Evolutionary conservation across 1,140 invertebrate species (phyloP), one percentile per base, ranked within the genome.

Genomic region (Macrosteles quadrilineatus): DNA sequence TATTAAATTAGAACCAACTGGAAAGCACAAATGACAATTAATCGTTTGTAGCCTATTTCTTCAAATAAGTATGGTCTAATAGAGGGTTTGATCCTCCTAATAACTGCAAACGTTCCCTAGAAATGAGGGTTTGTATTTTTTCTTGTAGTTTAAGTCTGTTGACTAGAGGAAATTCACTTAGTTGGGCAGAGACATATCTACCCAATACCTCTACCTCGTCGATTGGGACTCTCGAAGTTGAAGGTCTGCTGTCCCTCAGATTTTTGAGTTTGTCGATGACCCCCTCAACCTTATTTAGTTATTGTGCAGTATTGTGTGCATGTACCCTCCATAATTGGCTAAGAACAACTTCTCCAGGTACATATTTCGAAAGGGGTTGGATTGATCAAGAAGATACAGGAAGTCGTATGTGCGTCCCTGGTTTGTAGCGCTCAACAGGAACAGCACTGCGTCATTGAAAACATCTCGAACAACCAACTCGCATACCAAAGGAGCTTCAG

Each of bases 241-340:
- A n/a, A n/a, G n/a, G n/a, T n/a, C n/a, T n/a, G n/a, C n/a, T n/a
- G n/a, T n/a, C n/a, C n/a, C 6, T 6, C 27, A 36, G 25, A n/a
- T 65, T 31, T 40, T 65, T 4, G 9, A 65, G 3, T 27, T 65
- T 65, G 9, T 40, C 63, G 25, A 65, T 40, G 9, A 23, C 32
- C 14, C 3, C 19, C 21, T 65, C 63, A 36, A 65, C 32, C 21
- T 40, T 65, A 12, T 29, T 6, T 21, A 65, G 17, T 32, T 65
- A 73, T 62, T 63, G 59, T 29, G 65, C 69, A 9, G 72, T 73
- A 31, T 19, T 27, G 12, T 45, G 70, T 68, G 32, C 62, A 21
- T 73, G 72, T 47, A 53, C 63, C 55, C 43, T 71, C 21, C 72
- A 73, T 64, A 73, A 73, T 66, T 78, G 71, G 69, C 50, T 73